Conservation (phyloP, 2,888 invertebrate genomes). For the Himalopsyche tibetana region DNA sequence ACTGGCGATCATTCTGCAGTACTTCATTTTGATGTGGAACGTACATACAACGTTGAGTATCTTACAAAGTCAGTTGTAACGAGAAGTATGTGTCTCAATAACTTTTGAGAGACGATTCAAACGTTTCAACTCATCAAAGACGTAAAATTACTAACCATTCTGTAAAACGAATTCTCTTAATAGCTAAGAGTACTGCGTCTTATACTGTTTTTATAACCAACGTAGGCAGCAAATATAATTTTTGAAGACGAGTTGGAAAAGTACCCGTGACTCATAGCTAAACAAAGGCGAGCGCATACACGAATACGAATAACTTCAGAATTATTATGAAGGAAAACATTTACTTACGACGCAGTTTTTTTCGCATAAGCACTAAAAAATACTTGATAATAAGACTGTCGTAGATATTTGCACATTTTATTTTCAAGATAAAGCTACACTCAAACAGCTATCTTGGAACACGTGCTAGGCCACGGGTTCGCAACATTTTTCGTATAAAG, state of each 20-base stretch:
- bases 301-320: background rate
- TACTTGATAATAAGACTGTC: background rate
- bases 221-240: background rate
- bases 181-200: too few relatives aligned
- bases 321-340: background rate
- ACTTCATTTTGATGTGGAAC: too few relatives aligned
- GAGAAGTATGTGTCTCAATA: too few relatives aligned
- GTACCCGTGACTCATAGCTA: background rate
- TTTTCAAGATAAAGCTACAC: background rate
- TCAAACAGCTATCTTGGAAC: background rate
- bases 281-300: background rate
- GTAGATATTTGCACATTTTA: background rate
- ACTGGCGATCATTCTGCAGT: too few relatives aligned
- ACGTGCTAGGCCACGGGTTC: background rate
- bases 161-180: too few relatives aligned
- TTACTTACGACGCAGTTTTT: background rate
- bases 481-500: too few relatives aligned
- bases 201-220: background rate
- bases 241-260: conserved; percentile 13
- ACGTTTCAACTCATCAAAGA: too few relatives aligned
- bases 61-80: too few relatives aligned
- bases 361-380: background rate
- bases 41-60: too few relatives aligned
- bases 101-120: too few relatives aligned
- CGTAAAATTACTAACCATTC: too few relatives aligned